Evolutionary conservation across 2,888 invertebrate species (phyloP), one percentile per base, ranked within the genome.

Genomic region (Eristalis intricaria): DNA sequence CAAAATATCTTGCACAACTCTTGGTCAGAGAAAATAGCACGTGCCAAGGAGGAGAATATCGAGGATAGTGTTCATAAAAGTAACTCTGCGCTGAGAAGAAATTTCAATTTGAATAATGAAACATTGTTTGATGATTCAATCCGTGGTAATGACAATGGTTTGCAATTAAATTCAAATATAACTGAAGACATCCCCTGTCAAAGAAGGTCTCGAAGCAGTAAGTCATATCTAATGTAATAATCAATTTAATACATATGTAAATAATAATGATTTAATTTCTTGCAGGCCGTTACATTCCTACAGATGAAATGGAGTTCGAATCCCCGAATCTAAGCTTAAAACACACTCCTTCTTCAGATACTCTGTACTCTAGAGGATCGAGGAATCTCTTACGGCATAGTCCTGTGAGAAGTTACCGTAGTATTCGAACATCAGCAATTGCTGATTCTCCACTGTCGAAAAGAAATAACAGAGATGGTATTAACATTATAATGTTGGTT

Each of bases 401-500:
- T 58, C 84, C 87, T 2, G 23, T 70, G 11, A 69, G 38, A 40
- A 84, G 79, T 60, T 84, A 60, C 65, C 71, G 71, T 11, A 80
- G 60, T 23, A 32, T 32, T 15, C 76, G 60, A 1, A 76, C 66
- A 23, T 19, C 70, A 0, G 22, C 32, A 22, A 7, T 15, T 43
- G 40, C 56, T 7, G 35, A 40, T 50, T 3, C 50, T 4, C 26
- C 4, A 4, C 13, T 22, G 2, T 1, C 60, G 1, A 68, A 11
- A 76, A 64, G 8, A 19, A 64, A 76, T 10, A 23, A 10, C 0
- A 56, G 23, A 13, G 71, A 60, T 23, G 76, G 79, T 2, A 60
- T 87, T 8, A 87, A 84, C 66, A 79, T 87, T 0, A 32, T 87
- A 3, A 87, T 84, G 84, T 35, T 87, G 10, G 19, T 84, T 11